Evolutionary conservation across 1,140 invertebrate genomes (phyloP).

Genomic region (Forficula auricularia): DNA sequence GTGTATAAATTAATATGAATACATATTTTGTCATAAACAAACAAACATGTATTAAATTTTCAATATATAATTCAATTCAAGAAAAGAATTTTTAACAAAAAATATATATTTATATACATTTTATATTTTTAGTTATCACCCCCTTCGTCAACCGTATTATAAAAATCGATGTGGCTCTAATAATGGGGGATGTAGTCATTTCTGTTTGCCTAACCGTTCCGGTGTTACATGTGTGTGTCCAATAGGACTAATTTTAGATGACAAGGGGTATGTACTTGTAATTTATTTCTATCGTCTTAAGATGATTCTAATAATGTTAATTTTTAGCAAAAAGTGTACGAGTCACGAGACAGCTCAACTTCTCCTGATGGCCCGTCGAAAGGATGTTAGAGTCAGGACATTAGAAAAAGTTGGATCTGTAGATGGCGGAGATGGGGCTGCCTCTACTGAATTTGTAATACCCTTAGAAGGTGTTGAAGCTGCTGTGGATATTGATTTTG

Average conservation of each 20-base stretch:
- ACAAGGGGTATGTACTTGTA: slow-evolving; percentile 33
- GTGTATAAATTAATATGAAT: too few species aligned
- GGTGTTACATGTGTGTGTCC: slow-evolving; percentile 66
- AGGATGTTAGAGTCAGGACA: slow-evolving; percentile 56
- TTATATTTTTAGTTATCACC: slow-evolving; percentile 41
- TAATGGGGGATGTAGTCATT: slow-evolving; percentile 74
- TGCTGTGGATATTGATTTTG: slow-evolving; percentile 69
- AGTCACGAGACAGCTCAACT: too few species aligned
- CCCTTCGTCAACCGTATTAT: slow-evolving; percentile 57
- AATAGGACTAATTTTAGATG: slow-evolving; percentile 56
- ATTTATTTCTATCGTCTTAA: not conserved
- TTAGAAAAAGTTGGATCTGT: slow-evolving; percentile 37
- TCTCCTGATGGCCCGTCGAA: slow-evolving; percentile 61
- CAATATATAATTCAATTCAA: too few species aligned
- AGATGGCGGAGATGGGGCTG: slow-evolving; percentile 36
- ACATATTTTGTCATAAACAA: too few species aligned
- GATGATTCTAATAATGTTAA: not conserved
- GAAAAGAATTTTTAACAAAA: too few species aligned
- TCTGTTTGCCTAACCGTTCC: slow-evolving; percentile 62
- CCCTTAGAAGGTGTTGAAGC: slow-evolving; percentile 64
- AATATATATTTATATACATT: too few species aligned
- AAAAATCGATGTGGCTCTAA: slow-evolving; percentile 49
- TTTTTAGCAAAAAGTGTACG: too few species aligned
- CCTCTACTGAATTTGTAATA: slow-evolving; percentile 32
- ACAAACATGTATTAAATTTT: too few species aligned